Base-by-base conservation (phyloP, 92 coral and sea anemone species). In the Phenganax marumi region DNA sequence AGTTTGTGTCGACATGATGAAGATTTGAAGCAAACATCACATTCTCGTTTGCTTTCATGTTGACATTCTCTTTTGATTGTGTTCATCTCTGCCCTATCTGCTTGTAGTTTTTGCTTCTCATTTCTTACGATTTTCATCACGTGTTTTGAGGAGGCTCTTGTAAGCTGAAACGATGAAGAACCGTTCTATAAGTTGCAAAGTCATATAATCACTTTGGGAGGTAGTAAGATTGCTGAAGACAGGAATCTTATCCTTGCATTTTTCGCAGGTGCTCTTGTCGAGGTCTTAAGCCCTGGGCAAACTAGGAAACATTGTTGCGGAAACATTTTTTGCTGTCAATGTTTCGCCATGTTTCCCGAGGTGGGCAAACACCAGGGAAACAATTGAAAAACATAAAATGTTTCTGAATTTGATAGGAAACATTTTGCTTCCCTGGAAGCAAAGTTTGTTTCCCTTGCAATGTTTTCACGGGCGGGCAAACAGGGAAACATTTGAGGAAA, bases 111-210 rank as follows among this genome's bases (percentile, higher is more conserved):
- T 6, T 92, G 87, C 85, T 85, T 87, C 80, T 96, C 93, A 17
- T 78, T 66, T 21, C 88, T 97, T 14, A 96, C 69, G 90, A 96
- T 86, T 18, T 75, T 61, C 3, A 96, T 90, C 52, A 96, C 97
- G 80, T 96, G 90, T 71, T 91, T 91, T 13, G 99, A 93, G 0
- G 96, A 91, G 68, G 90, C 77, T 46, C 97, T 93, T n/a, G 99
- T 92, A 14, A 96, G 80, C 99, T 96, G 47, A 73, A 65, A 62
- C 57, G 72, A 75, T 18, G 10, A 19, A 63, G 24, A 84, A 65
- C 65, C 9, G 16, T 14, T 24, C 46, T 3, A 68, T 25, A 17
- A 48, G 17, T 13, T 47, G 25, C 39, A 16, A 26, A 0, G 50
- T 26, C 3, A 0, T 63, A 18, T 63, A 18, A 10, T 18, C 63